Evolutionary conservation across 2,113 vertebrate species (phyloP).

Genomic region (Polypterus bichir): DNA sequence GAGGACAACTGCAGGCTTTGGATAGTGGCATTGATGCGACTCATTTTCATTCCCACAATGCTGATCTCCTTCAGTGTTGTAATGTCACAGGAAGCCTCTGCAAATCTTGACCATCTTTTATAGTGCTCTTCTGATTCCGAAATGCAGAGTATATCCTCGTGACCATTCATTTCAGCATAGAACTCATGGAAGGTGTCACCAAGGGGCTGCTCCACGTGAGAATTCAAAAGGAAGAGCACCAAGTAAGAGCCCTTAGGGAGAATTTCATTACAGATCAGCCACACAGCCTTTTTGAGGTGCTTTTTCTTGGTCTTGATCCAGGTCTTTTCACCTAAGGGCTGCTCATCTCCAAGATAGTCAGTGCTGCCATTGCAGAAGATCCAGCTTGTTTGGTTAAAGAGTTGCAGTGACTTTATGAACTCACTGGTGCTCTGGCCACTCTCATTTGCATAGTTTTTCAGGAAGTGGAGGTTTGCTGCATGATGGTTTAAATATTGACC

Average conservation of each 20-base stretch:
- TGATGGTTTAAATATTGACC: constrained; percentile 33
- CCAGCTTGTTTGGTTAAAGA: constrained; percentile 48
- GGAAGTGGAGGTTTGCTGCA: constrained; percentile 28
- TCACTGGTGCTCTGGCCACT: constrained; percentile 20
- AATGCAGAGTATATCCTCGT: constrained; percentile 36
- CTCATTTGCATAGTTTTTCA: constrained; percentile 37
- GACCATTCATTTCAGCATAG: constrained; percentile 45
- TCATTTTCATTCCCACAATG: constrained; percentile 44
- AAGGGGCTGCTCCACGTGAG: constrained; percentile 39
- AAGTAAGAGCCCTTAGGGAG: constrained; percentile 30
- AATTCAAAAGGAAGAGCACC: constrained; percentile 47
- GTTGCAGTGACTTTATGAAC: constrained; percentile 23
- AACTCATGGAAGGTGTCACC: constrained; percentile 47
- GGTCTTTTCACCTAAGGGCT: constrained; percentile 34
- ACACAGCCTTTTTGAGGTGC: constrained; percentile 39
- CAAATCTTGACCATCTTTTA: constrained; percentile 37
- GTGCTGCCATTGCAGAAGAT: constrained; percentile 54
- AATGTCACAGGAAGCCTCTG: constrained; percentile 30
- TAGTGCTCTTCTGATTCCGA: constrained; percentile 44
- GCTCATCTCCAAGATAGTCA: constrained; percentile 28
- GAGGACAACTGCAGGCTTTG: constrained; percentile 33
- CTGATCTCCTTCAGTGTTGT: constrained; percentile 35
- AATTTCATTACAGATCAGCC: constrained; percentile 44
- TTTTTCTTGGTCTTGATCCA: constrained; percentile 44
- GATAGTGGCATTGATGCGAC: constrained; percentile 43